These are phyloP conservation scores for Pseudochirops cupreus DNA, from an alignment of 2,797 vertebrate species.

Conservation along the genomic window DNA sequence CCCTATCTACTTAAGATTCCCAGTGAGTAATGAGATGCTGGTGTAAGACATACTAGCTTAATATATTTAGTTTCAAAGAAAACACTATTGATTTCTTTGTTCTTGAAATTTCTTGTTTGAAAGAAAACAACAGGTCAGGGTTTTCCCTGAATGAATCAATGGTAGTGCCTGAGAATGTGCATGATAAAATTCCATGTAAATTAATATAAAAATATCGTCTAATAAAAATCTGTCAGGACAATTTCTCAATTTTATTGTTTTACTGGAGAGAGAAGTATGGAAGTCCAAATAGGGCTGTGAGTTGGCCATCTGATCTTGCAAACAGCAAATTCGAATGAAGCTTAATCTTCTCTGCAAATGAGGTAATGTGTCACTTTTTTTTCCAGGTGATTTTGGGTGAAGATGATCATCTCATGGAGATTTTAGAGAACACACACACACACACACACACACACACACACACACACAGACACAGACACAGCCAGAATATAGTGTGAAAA, in stretches of 20 bases:
- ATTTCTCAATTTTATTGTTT: neutral
- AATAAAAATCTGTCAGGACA: constrained; percentile 24
- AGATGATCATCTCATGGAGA: neutral
- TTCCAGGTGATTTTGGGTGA: neutral
- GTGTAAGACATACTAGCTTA: constrained; percentile 38
- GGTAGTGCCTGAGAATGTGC: constrained; percentile 24
- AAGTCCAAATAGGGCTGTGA: neutral
- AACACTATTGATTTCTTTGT: constrained; percentile 32
- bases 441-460: neutral
- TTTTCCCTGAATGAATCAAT: constrained; percentile 9
- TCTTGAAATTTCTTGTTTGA: constrained; percentile 44
- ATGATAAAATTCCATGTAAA: constrained; percentile 21
- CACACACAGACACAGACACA: neutral
- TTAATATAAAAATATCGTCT: constrained; percentile 17
- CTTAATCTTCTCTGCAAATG: constrained; percentile 38
- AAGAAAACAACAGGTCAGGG: constrained; percentile 19
- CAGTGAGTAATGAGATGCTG: constrained; percentile 17
- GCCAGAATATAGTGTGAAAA: too few species aligned
- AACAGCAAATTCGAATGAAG: neutral
- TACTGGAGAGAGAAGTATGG: neutral
- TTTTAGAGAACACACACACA: neutral
- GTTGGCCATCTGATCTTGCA: constrained; percentile 29
- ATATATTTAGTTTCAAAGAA: constrained; percentile 22
- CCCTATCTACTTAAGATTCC: constrained; percentile 29
- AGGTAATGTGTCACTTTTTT: constrained; percentile 31